Evolutionary conservation across 2,888 invertebrate genomes (phyloP).

Genomic region (Rotaria sp.): DNA sequence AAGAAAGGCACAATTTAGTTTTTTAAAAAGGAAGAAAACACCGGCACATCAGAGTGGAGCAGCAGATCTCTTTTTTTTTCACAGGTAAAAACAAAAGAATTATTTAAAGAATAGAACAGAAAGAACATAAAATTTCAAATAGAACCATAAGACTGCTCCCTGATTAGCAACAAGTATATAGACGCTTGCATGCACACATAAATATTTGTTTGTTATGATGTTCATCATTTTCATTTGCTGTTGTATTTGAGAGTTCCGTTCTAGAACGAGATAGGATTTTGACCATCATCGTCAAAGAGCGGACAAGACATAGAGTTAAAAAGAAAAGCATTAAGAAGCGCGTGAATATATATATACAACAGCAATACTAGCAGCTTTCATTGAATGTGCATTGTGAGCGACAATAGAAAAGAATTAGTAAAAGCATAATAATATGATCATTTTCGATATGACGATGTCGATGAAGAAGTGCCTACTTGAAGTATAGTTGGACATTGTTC

Average conservation of each 20-base stretch:
- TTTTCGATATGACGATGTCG: background rate
- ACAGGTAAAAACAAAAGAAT: background rate
- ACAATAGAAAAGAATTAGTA: background rate
- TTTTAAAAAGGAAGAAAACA: background rate
- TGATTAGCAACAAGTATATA: background rate
- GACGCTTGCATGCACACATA: background rate
- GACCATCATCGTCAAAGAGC: background rate
- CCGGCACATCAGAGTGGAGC: background rate
- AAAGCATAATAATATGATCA: background rate
- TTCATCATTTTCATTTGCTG: background rate
- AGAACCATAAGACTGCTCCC: background rate
- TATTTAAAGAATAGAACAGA: background rate
- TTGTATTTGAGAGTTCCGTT: background rate
- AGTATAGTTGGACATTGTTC: slow-evolving; percentile 29
- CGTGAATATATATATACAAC: background rate
- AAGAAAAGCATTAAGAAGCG: background rate
- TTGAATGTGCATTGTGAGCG: background rate
- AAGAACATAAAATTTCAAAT: background rate
- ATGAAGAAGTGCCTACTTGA: slow-evolving; percentile 8
- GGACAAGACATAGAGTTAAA: background rate
- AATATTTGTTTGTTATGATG: background rate
- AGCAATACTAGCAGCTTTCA: background rate
- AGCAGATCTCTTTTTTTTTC: background rate
- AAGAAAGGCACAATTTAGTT: background rate
- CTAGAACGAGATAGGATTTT: background rate